Evolutionary conservation across 2,113 vertebrate genomes (phyloP).

Genomic region (Empidonax alnorum): DNA sequence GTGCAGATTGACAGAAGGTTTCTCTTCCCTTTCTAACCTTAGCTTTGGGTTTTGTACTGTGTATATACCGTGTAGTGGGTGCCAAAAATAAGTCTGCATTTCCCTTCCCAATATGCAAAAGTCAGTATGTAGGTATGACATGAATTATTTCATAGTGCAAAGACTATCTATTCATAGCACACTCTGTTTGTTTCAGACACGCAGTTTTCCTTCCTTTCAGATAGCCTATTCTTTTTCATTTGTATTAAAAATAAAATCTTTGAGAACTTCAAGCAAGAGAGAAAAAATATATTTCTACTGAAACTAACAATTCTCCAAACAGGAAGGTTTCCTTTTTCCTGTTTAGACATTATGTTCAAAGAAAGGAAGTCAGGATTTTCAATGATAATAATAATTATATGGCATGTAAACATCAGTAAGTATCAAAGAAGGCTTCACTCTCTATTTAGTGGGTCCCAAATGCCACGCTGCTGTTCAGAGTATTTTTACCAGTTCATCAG

Average conservation of each 20-base stretch:
- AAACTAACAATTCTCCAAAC: conserved; percentile 40
- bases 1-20: not conserved
- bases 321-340: conserved; percentile 72
- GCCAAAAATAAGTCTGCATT: conserved; percentile 45
- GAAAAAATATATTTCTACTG: conserved; percentile 33
- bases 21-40: not conserved
- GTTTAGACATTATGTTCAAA: conserved; percentile 68
- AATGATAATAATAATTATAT: conserved; percentile 60
- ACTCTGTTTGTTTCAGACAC: not conserved
- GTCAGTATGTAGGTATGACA: conserved; percentile 16
- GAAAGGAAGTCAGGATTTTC: conserved; percentile 61
- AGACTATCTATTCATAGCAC: conserved; percentile 3
- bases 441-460: not conserved
- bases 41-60: not conserved
- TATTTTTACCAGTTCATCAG: not conserved
- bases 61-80: not conserved
- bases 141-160: conserved; percentile 10
- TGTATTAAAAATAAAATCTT: conserved; percentile 61
- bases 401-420: conserved; percentile 23
- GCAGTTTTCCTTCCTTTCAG: conserved; percentile 54
- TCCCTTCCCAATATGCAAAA: conserved; percentile 43
- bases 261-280: conserved; percentile 41
- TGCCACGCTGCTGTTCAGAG: not conserved
- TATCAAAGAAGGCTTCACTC: conserved; percentile 26
- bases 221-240: conserved; percentile 47